Evolutionary conservation across 2,888 invertebrate species (phyloP), one percentile per base, ranked within the genome.

Genomic region (Laothoe populi): DNA sequence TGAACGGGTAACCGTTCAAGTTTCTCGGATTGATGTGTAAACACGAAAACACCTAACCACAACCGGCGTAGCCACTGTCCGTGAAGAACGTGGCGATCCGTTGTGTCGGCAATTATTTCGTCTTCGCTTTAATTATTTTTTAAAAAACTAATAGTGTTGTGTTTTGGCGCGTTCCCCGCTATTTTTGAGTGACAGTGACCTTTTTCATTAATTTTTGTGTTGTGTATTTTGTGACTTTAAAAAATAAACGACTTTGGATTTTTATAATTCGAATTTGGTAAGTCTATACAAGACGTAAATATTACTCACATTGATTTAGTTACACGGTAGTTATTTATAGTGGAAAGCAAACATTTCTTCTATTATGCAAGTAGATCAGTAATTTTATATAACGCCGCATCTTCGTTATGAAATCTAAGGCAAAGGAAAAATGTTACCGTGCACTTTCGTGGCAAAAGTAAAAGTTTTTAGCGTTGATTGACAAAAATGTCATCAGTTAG

Each of bases 31-130:
- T 75, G 79, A 74, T 78, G 77, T 81, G 86, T 88, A 88, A 88
- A 88, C 87, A 88, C 86, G 86, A 86, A 84, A 81, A 75, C 78
- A 78, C 70, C 72, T 73, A 71, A 71, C 70, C 88, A 91, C 80
- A 89, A 85, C 85, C 90, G 90, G 89, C 82, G 78, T 77, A 83
- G 88, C 90, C 91, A 88, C 88, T 72, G 86, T 70, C 81, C 84
- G 82, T 65, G 67, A 62, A 81, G 85, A 79, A 90, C 91, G 92
- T 90, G 90, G 90, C 89, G 72, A 69, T 73, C 79, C 77, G 77
- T 75, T 63, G 63, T 63, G 49, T 65, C 69, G 19, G 61, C 64
- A 63, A 66, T 63, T 62, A 63, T 69, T 65, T 64, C 64, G 67
- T 63, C 66, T 63, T 61, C 63, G 42, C 4, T 40, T 31, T 53